phyloP scores from a whole-genome alignment of 2,113 vertebrate genomes.

The Eulemur macaco region DNA sequence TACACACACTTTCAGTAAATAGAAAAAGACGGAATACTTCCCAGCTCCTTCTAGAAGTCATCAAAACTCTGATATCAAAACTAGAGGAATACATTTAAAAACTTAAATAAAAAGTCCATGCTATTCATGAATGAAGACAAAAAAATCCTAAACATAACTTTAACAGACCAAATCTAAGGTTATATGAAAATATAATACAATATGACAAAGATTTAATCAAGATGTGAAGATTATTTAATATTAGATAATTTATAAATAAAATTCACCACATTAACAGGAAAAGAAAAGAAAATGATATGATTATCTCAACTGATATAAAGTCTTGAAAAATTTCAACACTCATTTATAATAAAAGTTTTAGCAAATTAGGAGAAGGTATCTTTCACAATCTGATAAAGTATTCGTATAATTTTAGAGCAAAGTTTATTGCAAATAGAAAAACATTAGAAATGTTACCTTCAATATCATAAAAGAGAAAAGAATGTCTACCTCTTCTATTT shows the following conservation, averaged over 20 bases:
- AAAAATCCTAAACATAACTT: not conserved
- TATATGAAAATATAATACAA: not conserved
- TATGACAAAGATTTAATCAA: not conserved
- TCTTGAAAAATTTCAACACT: not conserved
- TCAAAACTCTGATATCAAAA: not conserved
- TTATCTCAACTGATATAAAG: not conserved
- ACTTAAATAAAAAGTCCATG: not conserved
- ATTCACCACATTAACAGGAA: not conserved
- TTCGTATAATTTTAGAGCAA: not conserved
- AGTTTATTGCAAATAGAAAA: not conserved
- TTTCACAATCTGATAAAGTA: not conserved
- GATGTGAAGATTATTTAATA: not conserved
- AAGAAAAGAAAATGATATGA: not conserved
- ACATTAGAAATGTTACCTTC: not conserved
- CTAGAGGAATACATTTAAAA: not conserved
- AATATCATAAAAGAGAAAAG: not conserved
- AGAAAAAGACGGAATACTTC: not conserved
- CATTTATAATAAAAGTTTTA: not conserved
- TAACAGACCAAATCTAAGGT: not conserved
- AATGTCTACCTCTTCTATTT: not conserved
- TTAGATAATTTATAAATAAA: not conserved
- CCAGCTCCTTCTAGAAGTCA: not conserved
- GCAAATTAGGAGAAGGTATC: not conserved
- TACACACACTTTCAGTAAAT: not conserved
- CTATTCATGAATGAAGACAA: not conserved